Conservation (phyloP, 2,888 invertebrate genomes). For the Athalia rosae region DNA sequence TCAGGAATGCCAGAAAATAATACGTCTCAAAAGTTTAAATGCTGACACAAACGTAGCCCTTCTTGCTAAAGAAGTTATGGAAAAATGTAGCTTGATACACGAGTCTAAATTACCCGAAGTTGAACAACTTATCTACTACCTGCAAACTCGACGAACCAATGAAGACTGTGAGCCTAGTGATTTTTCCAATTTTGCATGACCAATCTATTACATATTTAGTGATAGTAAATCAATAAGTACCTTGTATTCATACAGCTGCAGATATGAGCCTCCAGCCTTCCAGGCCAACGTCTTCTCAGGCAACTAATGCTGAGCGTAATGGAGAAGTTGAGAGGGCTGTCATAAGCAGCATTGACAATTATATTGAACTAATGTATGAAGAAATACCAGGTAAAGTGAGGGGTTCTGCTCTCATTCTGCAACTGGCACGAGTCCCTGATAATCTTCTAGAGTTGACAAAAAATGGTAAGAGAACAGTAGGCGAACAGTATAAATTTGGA, state of each 20-base stretch:
- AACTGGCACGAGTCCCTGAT: constrained; percentile 94
- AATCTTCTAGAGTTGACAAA: constrained; percentile 94
- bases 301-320: constrained; percentile 60
- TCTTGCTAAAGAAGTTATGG: constrained; percentile 88
- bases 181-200: background rate
- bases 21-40: constrained; percentile 87
- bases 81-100: constrained; percentile 90
- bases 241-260: constrained; percentile 42
- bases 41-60: constrained; percentile 86
- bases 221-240: background rate
- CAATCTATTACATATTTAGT: background rate
- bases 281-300: constrained; percentile 68
- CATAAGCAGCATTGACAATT: constrained; percentile 92
- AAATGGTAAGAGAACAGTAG: constrained; percentile 82
- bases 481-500: constrained; percentile 23
- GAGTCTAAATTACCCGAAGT: constrained; percentile 88
- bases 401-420: constrained; percentile 93
- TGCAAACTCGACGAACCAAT: constrained; percentile 82
- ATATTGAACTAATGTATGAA: constrained; percentile 97
- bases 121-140: constrained; percentile 90
- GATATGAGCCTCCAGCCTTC: constrained; percentile 61
- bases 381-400: constrained; percentile 94
- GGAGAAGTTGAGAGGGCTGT: constrained; percentile 78
- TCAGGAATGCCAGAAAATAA: constrained; percentile 87
- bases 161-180: constrained; percentile 65